phyloP scores from a whole-genome alignment of 2,888 invertebrate species.

The Entomobrya multifasciata region DNA sequence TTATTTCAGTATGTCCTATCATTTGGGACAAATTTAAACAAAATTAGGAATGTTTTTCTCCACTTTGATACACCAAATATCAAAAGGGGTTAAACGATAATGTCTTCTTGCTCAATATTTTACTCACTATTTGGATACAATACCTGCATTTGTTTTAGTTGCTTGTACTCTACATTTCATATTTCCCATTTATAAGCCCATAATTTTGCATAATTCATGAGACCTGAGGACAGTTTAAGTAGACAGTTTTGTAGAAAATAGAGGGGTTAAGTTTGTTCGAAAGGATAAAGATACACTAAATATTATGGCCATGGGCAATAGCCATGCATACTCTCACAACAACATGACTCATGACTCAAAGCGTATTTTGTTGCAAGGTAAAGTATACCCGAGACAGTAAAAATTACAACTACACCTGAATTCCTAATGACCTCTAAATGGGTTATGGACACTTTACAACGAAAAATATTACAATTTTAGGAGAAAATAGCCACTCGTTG shows the following conservation, averaged over 20 bases:
- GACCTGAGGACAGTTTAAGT: neutral
- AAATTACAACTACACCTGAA: constrained; percentile 16
- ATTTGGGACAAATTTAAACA: constrained; percentile 19
- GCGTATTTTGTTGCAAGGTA: too few species aligned
- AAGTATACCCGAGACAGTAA: neutral
- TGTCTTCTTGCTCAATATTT: too few species aligned
- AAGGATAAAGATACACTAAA: neutral
- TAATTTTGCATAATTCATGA: constrained; percentile 43
- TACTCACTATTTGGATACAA: too few species aligned
- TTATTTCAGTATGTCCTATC: neutral
- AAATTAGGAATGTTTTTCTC: neutral
- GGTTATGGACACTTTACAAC: constrained; percentile 42
- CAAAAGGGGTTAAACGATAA: neutral
- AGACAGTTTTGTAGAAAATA: too few species aligned
- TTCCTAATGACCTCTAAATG: constrained; percentile 49
- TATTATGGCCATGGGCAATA: neutral
- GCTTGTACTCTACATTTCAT: neutral
- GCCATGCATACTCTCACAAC: neutral
- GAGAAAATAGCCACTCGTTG: neutral
- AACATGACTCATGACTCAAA: too few species aligned
- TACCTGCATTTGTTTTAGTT: too few species aligned
- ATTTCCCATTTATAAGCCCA: constrained; percentile 14
- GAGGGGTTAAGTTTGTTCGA: too few species aligned
- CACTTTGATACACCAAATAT: neutral
- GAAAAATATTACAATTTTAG: neutral